Conservation (phyloP, 2,888 invertebrate species). For the Choristoneura rosaceana region DNA sequence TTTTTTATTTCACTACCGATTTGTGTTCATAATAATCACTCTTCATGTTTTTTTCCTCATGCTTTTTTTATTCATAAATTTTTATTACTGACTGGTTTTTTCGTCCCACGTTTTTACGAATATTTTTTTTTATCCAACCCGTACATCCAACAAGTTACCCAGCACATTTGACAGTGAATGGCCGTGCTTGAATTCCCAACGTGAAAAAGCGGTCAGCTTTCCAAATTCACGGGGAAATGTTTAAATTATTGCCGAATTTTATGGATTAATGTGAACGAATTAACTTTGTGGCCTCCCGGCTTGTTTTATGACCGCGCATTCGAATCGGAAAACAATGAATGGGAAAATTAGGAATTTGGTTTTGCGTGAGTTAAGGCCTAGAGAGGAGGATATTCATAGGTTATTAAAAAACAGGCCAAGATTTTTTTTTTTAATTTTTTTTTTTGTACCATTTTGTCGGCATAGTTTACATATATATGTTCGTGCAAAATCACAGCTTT, state of each 20-base stretch:
- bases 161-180: conserved; percentile 1
- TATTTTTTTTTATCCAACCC: not conserved
- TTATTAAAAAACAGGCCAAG: too few species aligned
- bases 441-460: too few species aligned
- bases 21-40: too few species aligned
- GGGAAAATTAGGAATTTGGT: conserved; percentile 14
- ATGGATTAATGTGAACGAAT: conserved; percentile 21
- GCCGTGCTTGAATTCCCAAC: not conserved
- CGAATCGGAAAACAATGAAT: conserved; percentile 14
- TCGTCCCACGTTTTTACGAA: too few species aligned
- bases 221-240: conserved; percentile 24
- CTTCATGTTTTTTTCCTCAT: too few species aligned
- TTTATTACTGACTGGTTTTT: too few species aligned
- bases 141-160: not conserved
- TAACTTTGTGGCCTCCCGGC: conserved; percentile 15
- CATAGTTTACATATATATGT: too few species aligned
- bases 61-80: too few species aligned
- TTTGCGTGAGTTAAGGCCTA: not conserved
- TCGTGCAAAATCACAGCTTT: too few species aligned
- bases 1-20: too few species aligned
- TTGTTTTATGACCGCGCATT: conserved; percentile 21
- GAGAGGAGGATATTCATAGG: too few species aligned
- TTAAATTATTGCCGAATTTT: conserved; percentile 34
- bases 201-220: conserved; percentile 15
- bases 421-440: too few species aligned